Evolutionary conservation across 2,797 vertebrate species (phyloP).

Genomic region (Caiman crocodilus): DNA sequence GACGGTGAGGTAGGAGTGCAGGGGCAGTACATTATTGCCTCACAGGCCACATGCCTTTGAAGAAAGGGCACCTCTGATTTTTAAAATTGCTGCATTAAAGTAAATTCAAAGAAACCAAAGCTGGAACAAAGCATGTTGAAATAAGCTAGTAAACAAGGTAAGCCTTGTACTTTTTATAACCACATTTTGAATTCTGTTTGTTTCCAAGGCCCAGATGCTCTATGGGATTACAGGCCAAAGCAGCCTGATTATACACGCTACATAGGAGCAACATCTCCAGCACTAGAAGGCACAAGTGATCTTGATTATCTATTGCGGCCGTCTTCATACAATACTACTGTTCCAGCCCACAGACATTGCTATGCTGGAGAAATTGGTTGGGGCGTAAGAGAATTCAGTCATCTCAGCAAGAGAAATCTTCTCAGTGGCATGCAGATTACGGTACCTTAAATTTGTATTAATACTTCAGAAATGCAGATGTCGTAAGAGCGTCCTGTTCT

Average conservation of each 20-base stretch:
- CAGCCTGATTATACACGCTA: conserved; percentile 67
- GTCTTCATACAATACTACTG: neutral
- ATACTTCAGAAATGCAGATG: neutral
- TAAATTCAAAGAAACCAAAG: neutral
- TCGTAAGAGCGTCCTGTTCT: neutral
- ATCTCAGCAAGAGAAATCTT: conserved; percentile 76
- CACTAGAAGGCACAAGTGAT: conserved; percentile 78
- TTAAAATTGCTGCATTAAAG: neutral
- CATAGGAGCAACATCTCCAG: conserved; percentile 70
- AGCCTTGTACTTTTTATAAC: neutral
- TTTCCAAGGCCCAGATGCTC: conserved; percentile 83
- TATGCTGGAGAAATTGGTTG: conserved; percentile 81
- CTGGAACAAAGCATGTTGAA: neutral
- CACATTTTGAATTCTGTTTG: neutral
- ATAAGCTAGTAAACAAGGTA: neutral
- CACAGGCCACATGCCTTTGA: no score
- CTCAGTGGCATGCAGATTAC: conserved; percentile 82
- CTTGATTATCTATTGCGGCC: conserved; percentile 79
- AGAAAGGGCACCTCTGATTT: neutral
- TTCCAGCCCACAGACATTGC: conserved; percentile 54
- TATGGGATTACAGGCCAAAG: conserved; percentile 81
- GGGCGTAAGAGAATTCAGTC: conserved; percentile 76
- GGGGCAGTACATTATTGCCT: no score
- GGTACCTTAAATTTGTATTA: conserved; percentile 66
- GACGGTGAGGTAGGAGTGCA: no score